Evolutionary conservation across 1,140 invertebrate species (phyloP).

Genomic region (Drosophila auraria): DNA sequence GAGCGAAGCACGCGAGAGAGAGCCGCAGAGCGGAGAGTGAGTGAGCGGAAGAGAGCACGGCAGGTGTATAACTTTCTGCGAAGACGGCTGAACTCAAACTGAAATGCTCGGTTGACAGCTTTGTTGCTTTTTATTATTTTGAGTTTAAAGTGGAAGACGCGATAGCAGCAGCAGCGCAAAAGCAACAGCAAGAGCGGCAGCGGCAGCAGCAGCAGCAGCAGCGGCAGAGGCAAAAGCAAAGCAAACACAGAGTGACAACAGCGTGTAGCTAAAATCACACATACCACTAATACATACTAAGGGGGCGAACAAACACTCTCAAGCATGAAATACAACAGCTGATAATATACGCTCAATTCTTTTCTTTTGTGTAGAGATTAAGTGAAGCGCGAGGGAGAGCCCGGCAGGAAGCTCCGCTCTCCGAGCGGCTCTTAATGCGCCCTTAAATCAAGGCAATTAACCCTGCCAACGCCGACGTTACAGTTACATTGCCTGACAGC

Average conservation of each 20-base stretch:
- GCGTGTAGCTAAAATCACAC: constrained; percentile 54
- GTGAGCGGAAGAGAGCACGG: constrained; percentile 11
- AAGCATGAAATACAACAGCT: constrained; percentile 76
- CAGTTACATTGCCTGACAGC: constrained; percentile 41
- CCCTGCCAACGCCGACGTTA: not conserved
- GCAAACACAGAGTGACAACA: constrained; percentile 58
- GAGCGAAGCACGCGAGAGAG: constrained; percentile 11
- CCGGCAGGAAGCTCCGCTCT: constrained; percentile 27
- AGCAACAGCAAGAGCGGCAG: constrained; percentile 9
- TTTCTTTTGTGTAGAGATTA: constrained; percentile 25
- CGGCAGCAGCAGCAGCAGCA: constrained; percentile 28
- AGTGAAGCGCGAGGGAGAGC: constrained; percentile 2
- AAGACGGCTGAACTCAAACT: constrained; percentile 78
- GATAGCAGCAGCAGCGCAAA: constrained; percentile 54
- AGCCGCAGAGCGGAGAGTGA: constrained; percentile 22
- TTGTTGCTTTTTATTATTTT: constrained; percentile 79
- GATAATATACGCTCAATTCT: constrained; percentile 54
- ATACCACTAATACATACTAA: constrained; percentile 6
- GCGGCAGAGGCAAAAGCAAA: constrained; percentile 42
- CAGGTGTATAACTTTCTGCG: constrained; percentile 75
- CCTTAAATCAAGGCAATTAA: constrained; percentile 57
- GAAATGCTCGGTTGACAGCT: constrained; percentile 78
- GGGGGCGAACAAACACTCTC: constrained; percentile 13
- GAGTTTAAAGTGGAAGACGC: constrained; percentile 68
- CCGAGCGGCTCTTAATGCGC: constrained; percentile 29